Conservation (phyloP, 53 echinoderm and acorn worm genomes). For the Henricia sp. region DNA sequence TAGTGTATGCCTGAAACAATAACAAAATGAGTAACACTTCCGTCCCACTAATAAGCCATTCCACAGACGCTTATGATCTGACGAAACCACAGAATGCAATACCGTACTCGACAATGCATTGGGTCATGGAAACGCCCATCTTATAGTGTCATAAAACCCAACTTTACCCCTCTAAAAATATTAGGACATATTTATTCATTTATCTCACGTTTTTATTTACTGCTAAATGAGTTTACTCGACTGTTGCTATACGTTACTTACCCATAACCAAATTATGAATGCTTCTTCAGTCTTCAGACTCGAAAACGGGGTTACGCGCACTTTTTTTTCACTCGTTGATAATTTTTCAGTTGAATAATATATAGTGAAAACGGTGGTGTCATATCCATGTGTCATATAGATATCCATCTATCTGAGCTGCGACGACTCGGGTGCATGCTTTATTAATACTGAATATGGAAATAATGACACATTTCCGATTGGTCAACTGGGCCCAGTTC, state of each 20-base stretch:
- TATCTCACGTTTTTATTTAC: too few species aligned
- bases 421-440: not conserved
- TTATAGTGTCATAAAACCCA: too few species aligned
- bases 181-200: too few species aligned
- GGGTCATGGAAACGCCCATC: too few species aligned
- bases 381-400: not conserved
- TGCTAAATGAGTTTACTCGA: not conserved
- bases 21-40: too few species aligned
- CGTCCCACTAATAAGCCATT: too few species aligned
- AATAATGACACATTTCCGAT: conserved; percentile 42
- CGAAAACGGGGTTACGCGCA: conserved; percentile 2
- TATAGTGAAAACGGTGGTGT: not conserved
- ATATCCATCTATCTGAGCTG: not conserved
- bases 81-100: too few species aligned
- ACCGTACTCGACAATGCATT: too few species aligned
- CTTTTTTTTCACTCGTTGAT: not conserved
- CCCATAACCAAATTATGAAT: not conserved
- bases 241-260: not conserved
- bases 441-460: not conserved
- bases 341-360: not conserved
- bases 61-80: too few species aligned
- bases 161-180: too few species aligned
- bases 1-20: too few species aligned
- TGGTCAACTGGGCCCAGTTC: conserved; percentile 5
- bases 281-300: not conserved